Percentiles rank a stretch among this genome's conserved stretches.
Evolutionary conservation across 2,797 vertebrate genomes (phyloP).

Genomic region (Numenius phaeopus): DNA sequence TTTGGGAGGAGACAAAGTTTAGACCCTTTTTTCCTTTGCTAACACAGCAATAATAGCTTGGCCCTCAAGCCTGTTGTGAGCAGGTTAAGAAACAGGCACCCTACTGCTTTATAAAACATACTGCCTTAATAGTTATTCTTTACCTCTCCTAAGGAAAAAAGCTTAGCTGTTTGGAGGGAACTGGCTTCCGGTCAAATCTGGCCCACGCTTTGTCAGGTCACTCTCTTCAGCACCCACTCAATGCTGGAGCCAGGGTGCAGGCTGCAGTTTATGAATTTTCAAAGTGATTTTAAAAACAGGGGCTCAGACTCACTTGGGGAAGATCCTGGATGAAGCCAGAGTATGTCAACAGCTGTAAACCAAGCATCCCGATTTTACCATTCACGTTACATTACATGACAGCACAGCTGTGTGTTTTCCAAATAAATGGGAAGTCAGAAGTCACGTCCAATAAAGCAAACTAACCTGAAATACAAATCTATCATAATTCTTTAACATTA

Average conservation of each 20-base stretch:
- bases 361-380: accelerated
- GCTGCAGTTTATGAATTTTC: not conserved
- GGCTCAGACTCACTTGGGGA: accelerated
- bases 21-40: not conserved
- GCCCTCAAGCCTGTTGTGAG: not conserved
- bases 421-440: not conserved
- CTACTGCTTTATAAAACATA: not conserved
- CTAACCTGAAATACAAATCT: not conserved
- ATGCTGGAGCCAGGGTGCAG: accelerated
- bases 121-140: not conserved
- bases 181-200: not conserved
- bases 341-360: not conserved
- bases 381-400: accelerated
- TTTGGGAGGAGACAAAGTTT: not conserved
- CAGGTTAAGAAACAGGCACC: not conserved
- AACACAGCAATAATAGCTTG: not conserved
- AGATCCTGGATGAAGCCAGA: not conserved
- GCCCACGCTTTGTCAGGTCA: not conserved
- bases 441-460: not conserved
- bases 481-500: not conserved
- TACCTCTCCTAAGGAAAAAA: not conserved
- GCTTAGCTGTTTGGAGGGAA: not conserved
- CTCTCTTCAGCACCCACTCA: not conserved
- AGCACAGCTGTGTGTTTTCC: not conserved
- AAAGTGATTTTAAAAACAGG: not conserved